Evolutionary conservation across 2,888 invertebrate genomes (phyloP).

Genomic region (Saturnia pavonia): DNA sequence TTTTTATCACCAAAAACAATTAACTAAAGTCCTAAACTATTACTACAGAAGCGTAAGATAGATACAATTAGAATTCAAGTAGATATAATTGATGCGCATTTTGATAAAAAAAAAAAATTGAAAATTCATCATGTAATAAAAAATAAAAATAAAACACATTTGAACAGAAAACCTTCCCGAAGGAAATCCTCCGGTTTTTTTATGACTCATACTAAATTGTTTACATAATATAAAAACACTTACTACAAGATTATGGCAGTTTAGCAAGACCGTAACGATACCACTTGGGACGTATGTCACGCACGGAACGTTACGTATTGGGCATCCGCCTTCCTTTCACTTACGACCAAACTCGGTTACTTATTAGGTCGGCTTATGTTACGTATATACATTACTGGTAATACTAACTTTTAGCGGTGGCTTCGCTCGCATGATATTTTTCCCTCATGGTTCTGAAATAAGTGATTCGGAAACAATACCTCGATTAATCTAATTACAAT

Average conservation of each 20-base stretch:
- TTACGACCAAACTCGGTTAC: constrained; percentile 19
- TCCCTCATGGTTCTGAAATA: too few species aligned
- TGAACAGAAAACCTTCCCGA: neutral
- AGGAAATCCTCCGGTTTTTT: neutral
- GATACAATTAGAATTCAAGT: too few species aligned
- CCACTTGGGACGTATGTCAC: constrained; percentile 21
- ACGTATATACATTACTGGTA: neutral
- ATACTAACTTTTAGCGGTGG: neutral
- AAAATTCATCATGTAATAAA: too few species aligned
- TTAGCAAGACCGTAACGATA: constrained; percentile 17
- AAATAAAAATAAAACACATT: neutral
- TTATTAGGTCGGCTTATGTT: constrained; percentile 16
- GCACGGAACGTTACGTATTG: constrained; percentile 21
- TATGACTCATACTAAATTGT: neutral
- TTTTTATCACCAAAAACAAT: too few species aligned
- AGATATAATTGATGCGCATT: too few species aligned
- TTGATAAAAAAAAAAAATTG: too few species aligned
- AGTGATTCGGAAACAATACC: too few species aligned
- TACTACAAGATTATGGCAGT: neutral
- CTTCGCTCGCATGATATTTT: neutral
- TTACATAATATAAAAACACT: neutral
- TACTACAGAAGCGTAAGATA: too few species aligned
- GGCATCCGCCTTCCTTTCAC: constrained; percentile 23
- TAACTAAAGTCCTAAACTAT: too few species aligned
- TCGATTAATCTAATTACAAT: too few species aligned